Base-by-base conservation (phyloP, 2,888 invertebrate species). In the Psylliodes chrysocephalus region DNA sequence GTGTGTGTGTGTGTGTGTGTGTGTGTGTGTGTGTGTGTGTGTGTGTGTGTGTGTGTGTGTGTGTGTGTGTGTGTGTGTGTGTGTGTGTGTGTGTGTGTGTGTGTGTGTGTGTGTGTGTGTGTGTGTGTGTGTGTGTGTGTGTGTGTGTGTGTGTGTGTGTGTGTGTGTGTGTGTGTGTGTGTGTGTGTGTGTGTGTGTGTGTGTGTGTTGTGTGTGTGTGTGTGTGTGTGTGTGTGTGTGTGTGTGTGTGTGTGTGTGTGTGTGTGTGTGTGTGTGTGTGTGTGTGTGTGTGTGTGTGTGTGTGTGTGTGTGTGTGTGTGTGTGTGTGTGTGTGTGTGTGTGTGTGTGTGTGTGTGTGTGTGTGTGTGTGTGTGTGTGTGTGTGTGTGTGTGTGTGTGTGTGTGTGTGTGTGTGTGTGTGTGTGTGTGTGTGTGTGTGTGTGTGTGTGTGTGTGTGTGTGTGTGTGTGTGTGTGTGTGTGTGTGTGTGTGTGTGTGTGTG, bases 121-220 rank as follows among this genome's bases (percentile, higher is more conserved):
- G 25, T 25, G 25, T 25, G 25, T 25, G 25, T 25, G 25, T 25
- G 25, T 25, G 25, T 25, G 25, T 25, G 25, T 25, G 25, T 25
- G 25, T 25, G 25, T 25, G 25, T 25, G 25, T 25, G 25, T 40
- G 40, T 40, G 40, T 40, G 40, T 40, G 40, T 40, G 40, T 40
- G 40, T 40, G 40, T 40, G 40, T 40, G 40, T 40, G 40, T 40
- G 40, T 40, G 40, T 40, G 40, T 40, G 40, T 40, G 40, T 40
- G 40, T 40, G 40, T 40, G 40, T 40, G 40, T 40, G 40, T 40
- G 40, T 40, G 40, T 40, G 40, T 40, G 40, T 40, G 40, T 40
- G 40, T 40, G 40, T 40, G 40, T n/a, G n/a, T n/a, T n/a, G n/a
- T n/a, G n/a, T n/a, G n/a, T n/a, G n/a, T n/a, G n/a, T n/a, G n/a